phyloP scores from a whole-genome alignment of 1,140 invertebrate species.

The Potamilus streckersoni region DNA sequence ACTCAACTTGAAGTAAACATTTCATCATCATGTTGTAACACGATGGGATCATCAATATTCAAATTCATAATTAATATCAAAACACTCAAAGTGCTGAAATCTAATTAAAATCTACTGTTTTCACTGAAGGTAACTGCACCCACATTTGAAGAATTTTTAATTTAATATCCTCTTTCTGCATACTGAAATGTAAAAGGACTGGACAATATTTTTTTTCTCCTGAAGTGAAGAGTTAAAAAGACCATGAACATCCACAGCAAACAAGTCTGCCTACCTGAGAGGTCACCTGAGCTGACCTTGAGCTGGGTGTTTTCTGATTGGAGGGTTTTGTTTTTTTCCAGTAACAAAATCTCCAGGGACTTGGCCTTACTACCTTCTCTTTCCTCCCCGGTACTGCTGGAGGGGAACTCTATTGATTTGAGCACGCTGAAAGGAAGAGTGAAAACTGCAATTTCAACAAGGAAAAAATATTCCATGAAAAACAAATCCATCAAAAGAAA shows the following conservation, averaged over 20 bases:
- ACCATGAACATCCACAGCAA: background rate
- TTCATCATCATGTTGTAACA: too few relatives aligned
- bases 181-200: slow-evolving; percentile 1
- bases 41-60: too few relatives aligned
- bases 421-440: slow-evolving; percentile 75
- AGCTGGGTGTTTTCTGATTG: slow-evolving; percentile 72
- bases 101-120: too few relatives aligned
- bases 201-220: background rate
- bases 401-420: slow-evolving; percentile 80
- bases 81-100: too few relatives aligned
- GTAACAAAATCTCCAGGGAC: slow-evolving; percentile 80
- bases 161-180: background rate
- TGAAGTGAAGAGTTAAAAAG: too few relatives aligned
- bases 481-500: too few relatives aligned
- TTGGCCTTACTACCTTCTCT: slow-evolving; percentile 68
- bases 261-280: slow-evolving; percentile 61
- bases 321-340: slow-evolving; percentile 82
- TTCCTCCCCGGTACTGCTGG: slow-evolving; percentile 66
- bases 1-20: too few relatives aligned
- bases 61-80: too few relatives aligned
- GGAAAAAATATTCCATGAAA: too few relatives aligned
- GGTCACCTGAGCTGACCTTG: slow-evolving; percentile 64
- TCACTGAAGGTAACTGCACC: too few relatives aligned
- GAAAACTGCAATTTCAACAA: too few relatives aligned
- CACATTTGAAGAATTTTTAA: background rate